Evolutionary conservation across 2,888 invertebrate genomes (phyloP).

Genomic region (Chelonus formosanus): DNA sequence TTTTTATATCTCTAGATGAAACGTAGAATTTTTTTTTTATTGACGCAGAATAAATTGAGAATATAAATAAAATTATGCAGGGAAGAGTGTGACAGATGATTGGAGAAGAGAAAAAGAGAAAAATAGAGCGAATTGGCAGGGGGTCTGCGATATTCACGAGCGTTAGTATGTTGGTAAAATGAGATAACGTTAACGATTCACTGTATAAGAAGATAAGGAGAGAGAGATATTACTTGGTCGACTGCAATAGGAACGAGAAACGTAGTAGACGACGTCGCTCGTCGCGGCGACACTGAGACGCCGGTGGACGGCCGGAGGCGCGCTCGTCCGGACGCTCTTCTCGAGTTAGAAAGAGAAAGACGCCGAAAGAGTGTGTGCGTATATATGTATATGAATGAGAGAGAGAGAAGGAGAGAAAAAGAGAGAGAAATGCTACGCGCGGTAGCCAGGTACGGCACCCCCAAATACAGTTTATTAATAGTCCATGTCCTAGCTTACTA

Average conservation of each 20-base stretch:
- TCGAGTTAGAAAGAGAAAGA: slow-evolving; percentile 48
- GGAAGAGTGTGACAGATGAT: slow-evolving; percentile 20
- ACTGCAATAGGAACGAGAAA: slow-evolving; percentile 26
- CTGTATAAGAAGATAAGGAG: slow-evolving; percentile 13
- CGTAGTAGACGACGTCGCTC: slow-evolving; percentile 56
- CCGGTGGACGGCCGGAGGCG: slow-evolving; percentile 55
- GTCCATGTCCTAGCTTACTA: slow-evolving; percentile 63
- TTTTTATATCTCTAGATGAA: too few relatives aligned
- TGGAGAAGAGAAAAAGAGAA: background rate
- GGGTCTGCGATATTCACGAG: slow-evolving; percentile 1
- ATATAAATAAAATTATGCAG: slow-evolving; percentile 10
- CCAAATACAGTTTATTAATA: slow-evolving; percentile 63
- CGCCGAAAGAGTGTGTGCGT: slow-evolving; percentile 25
- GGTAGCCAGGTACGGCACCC: slow-evolving; percentile 63
- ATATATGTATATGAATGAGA: slow-evolving; percentile 35
- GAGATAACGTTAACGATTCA: background rate
- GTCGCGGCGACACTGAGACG: slow-evolving; percentile 65
- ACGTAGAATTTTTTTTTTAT: background rate
- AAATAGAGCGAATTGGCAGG: background rate
- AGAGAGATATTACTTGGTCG: slow-evolving; percentile 17
- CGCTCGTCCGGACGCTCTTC: slow-evolving; percentile 49
- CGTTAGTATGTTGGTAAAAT: background rate
- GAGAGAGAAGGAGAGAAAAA: slow-evolving; percentile 33
- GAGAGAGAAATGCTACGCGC: slow-evolving; percentile 37
- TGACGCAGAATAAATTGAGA: background rate